Conservation (phyloP, 2,113 vertebrate genomes). For the Talpa occidentalis region DNA sequence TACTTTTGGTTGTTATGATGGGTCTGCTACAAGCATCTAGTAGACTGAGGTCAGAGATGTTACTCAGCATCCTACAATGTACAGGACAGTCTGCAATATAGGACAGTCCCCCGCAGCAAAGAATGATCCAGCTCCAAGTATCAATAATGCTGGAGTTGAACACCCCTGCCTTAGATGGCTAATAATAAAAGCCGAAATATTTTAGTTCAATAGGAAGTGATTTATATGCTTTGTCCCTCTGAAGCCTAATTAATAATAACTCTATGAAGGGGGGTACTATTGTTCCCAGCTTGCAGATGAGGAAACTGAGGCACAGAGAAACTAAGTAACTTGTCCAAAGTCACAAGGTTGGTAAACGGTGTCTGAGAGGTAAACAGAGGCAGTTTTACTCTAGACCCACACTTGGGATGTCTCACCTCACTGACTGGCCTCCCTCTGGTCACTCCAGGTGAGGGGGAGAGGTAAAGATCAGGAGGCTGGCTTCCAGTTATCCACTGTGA, state of each 20-base stretch:
- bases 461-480: no score
- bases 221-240: not conserved
- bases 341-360: not conserved
- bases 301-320: not conserved
- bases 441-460: not conserved
- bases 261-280: not conserved
- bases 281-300: not conserved
- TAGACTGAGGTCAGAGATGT: not conserved
- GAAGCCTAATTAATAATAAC: not conserved
- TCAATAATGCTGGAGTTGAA: not conserved
- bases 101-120: not conserved
- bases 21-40: not conserved
- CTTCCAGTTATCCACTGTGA: not conserved
- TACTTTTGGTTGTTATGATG: not conserved
- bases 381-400: not conserved
- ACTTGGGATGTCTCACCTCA: not conserved
- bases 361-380: not conserved
- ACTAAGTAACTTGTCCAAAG: not conserved
- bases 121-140: not conserved
- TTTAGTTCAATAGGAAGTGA: not conserved
- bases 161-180: not conserved
- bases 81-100: no score
- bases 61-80: not conserved
- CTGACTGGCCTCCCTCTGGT: rapidly evolving
- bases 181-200: not conserved